phyloP scores from a whole-genome alignment of 2,113 vertebrate species.

The Ailurus styani region DNA sequence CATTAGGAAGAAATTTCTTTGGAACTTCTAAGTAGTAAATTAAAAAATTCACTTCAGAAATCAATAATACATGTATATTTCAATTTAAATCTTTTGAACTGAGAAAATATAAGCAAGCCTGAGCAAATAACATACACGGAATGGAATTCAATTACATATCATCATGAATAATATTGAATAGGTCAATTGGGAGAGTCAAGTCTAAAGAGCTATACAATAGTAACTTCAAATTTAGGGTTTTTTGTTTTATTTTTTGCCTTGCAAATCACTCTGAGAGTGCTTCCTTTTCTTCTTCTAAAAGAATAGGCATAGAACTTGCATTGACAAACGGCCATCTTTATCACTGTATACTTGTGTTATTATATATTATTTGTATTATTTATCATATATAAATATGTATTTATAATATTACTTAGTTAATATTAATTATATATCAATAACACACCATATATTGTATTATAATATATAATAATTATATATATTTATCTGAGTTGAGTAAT shows the following conservation, averaged over 20 bases:
- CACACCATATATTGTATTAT: neutral
- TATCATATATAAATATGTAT: neutral
- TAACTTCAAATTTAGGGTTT: neutral
- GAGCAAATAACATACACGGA: neutral
- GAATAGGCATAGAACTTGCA: neutral
- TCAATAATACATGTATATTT: neutral
- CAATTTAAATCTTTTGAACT: conserved; percentile 2
- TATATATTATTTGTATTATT: neutral
- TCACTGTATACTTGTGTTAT: neutral
- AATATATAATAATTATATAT: neutral
- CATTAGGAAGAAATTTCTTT: neutral
- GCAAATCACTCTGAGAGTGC: neutral
- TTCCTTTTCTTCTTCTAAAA: neutral
- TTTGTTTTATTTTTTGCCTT: neutral
- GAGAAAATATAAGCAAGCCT: neutral
- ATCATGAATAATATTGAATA: neutral
- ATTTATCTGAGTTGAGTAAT: neutral
- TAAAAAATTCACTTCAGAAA: conserved; percentile 2
- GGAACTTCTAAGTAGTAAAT: neutral
- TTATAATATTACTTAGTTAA: neutral
- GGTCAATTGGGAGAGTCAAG: neutral
- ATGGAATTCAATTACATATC: neutral
- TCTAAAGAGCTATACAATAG: neutral
- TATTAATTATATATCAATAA: neutral
- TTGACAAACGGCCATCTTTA: neutral